These are phyloP conservation scores for Lasioglossum leucozonium DNA, from an alignment of 2,888 invertebrate species.

Conservation along the genomic window DNA sequence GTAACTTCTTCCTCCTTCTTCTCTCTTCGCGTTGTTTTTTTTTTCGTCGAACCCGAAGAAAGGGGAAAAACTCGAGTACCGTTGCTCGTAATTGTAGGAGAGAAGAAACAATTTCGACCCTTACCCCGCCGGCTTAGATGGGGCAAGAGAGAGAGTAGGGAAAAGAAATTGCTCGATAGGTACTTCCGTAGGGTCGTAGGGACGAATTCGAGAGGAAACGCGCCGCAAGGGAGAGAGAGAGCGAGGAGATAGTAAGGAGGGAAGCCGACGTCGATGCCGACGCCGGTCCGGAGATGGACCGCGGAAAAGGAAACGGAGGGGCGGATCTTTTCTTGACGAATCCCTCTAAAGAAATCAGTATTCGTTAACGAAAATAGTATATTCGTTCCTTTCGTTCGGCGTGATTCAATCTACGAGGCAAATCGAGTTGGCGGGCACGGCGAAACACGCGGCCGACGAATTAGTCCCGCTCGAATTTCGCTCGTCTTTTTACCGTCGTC, in stretches of 20 bases:
- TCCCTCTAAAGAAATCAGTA: conserved; percentile 68
- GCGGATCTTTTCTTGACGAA: conserved; percentile 47
- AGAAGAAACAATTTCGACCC: conserved; percentile 71
- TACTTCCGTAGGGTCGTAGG: conserved; percentile 65
- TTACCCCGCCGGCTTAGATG: conserved; percentile 41
- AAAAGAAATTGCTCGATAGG: conserved; percentile 62
- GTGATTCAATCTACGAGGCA: conserved; percentile 69
- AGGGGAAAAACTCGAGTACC: conserved; percentile 49
- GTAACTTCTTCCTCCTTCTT: conserved; percentile 21
- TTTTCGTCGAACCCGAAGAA: conserved; percentile 2
- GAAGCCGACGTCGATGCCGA: conserved; percentile 64
- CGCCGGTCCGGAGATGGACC: conserved; percentile 75
- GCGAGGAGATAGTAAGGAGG: conserved; percentile 1
- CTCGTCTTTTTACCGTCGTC: conserved; percentile 40
- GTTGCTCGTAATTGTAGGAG: conserved; percentile 65
- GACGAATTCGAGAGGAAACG: conserved; percentile 37
- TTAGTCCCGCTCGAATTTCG: conserved; percentile 63
- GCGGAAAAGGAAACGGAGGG: conserved; percentile 11
- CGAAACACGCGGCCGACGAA: conserved; percentile 65
- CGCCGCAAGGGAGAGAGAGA: not conserved
- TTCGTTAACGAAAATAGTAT: conserved; percentile 32
- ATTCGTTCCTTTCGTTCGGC: conserved; percentile 60
- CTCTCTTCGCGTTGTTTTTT: not conserved
- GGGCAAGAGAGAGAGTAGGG: not conserved
- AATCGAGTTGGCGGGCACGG: conserved; percentile 68